phyloP scores from a whole-genome alignment of 2,888 invertebrate species.

The Atethmia centrago region DNA sequence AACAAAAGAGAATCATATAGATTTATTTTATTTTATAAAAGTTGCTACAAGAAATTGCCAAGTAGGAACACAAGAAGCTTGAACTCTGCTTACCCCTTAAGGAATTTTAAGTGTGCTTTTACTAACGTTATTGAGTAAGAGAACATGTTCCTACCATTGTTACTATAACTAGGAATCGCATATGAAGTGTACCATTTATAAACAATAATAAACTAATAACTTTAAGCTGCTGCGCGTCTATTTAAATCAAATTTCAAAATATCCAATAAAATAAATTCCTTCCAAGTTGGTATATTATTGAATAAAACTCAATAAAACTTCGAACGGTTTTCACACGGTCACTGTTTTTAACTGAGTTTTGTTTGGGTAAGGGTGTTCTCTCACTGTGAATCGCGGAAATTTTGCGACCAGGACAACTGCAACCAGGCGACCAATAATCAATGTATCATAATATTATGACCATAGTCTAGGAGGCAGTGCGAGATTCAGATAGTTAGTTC shows the following conservation, averaged over 20 bases:
- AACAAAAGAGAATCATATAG: too few species aligned
- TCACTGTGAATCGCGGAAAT: constrained; percentile 4
- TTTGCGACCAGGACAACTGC: background rate
- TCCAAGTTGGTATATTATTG: constrained; percentile 44
- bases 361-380: constrained; percentile 38
- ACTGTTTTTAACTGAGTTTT: constrained; percentile 41
- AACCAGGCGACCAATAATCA: background rate
- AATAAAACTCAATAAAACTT: constrained; percentile 48
- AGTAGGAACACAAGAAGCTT: background rate
- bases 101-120: constrained; percentile 10
- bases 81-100: background rate
- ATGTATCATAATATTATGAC: background rate
- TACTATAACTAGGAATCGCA: constrained; percentile 21
- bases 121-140: background rate
- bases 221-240: constrained; percentile 33
- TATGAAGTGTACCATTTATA: constrained; percentile 30
- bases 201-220: constrained; percentile 41
- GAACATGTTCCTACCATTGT: constrained; percentile 34
- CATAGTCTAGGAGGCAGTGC: background rate
- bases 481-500: background rate
- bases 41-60: background rate
- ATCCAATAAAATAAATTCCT: constrained; percentile 58
- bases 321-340: constrained; percentile 60
- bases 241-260: constrained; percentile 57
- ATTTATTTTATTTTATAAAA: background rate